Evolutionary conservation across 2,113 vertebrate species (phyloP).

Genomic region (Oreocharis arfaki): DNA sequence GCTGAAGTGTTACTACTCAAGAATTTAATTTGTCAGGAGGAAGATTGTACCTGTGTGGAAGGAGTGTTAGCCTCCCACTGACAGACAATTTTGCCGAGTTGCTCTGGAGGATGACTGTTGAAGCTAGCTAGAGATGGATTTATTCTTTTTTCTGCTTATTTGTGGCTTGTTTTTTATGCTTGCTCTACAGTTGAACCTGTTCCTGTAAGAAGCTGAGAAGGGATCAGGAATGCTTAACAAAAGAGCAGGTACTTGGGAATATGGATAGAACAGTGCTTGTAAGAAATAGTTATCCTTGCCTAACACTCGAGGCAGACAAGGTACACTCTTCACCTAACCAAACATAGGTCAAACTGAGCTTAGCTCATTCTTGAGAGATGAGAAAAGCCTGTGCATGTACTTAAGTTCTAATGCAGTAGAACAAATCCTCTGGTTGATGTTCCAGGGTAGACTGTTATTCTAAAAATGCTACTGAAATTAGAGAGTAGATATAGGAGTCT

Average conservation of each 20-base stretch:
- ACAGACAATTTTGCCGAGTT: not conserved
- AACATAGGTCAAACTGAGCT: not conserved
- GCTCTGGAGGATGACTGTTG: not conserved
- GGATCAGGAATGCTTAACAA: not conserved
- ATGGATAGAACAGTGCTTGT: not conserved
- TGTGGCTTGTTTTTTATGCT: not conserved
- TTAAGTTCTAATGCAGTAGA: not conserved
- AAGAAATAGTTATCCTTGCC: not conserved
- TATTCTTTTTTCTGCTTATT: not conserved
- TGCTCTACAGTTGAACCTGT: not conserved
- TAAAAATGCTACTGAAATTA: not conserved
- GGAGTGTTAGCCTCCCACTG: not conserved
- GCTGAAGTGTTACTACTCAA: not conserved
- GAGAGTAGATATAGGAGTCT: not conserved
- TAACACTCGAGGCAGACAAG: not conserved
- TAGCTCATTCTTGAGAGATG: not conserved
- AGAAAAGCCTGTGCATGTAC: not conserved
- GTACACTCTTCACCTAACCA: not conserved
- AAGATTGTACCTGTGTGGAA: not conserved
- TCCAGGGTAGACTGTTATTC: not conserved
- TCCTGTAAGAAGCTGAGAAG: not conserved
- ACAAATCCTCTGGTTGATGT: not conserved
- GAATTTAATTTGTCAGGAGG: not conserved
- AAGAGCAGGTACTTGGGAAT: not conserved
- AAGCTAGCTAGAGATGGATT: not conserved